Evolutionary conservation across 2,888 invertebrate species (phyloP), one percentile per base, ranked within the genome.

Genomic region (Drosophila imparisetae): DNA sequence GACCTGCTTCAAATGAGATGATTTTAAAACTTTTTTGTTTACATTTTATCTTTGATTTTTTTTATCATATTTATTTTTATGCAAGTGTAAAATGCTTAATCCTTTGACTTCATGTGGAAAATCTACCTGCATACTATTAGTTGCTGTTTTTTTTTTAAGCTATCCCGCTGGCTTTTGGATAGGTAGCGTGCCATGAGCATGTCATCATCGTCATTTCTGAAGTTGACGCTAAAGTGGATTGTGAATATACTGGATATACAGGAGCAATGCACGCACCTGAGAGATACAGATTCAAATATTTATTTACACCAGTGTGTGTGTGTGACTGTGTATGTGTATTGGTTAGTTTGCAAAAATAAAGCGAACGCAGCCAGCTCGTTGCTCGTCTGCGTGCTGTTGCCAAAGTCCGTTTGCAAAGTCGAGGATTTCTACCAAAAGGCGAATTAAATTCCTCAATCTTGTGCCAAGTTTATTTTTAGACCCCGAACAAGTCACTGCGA

Each of bases 381-480:
- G 73, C 64, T 54, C 24, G 67, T 74, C 74, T 70, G 66, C 65
- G 64, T 75, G 77, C 68, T 70, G 67, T 80, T 81, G 73, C 88
- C 86, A 86, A 86, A 86, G 86, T 89, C 83, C 90, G 90, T 87
- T 87, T 88, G 83, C 88, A 88, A 87, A 89, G 88, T 82, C 78
- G 90, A 87, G 88, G 90, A 89, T 86, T 87, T 86, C 90, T 88
- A 89, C 86, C 90, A 89, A 90, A 90, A 90, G 90, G 90, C 91
- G 90, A 90, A 89, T 90, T 90, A 91, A 90, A 91, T 89, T 89
- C 91, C 91, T 90, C 86, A 86, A 86, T 89, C 90, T 84, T 89
- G 79, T 75, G 84, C 78, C 81, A 80, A 75, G 90, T 90, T 91
- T 90, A 90, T 90, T 90, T 90, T 90, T 90, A 90, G 90, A 90